These are phyloP conservation scores for Pteropus alecto DNA, from an alignment of 2,113 vertebrate genomes.

Conservation along the genomic window DNA sequence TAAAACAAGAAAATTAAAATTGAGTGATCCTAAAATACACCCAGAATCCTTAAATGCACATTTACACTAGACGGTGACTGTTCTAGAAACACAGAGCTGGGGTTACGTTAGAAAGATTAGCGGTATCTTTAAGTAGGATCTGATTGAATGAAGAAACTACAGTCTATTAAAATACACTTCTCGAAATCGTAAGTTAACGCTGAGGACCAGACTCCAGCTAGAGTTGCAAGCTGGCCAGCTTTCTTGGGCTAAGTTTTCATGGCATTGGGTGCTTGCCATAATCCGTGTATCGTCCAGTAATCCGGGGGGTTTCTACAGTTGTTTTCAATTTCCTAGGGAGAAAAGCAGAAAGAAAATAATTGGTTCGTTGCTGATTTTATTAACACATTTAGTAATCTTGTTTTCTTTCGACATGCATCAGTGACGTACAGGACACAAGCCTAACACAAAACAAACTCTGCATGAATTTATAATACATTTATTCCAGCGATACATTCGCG, in stretches of 20 bases:
- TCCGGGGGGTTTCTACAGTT: constrained; percentile 78
- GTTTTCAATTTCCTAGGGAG: constrained; percentile 72
- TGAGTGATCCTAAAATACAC: not conserved
- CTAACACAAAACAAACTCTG: rapidly evolving
- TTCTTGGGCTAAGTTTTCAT: rapidly evolving
- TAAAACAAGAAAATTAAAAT: not conserved
- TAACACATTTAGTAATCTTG: not conserved
- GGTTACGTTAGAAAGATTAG: not conserved
- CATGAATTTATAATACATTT: rapidly evolving
- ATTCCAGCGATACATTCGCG: rapidly evolving
- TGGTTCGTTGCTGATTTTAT: not conserved
- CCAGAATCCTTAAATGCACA: not conserved
- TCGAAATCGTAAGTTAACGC: not conserved
- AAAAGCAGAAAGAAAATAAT: not conserved
- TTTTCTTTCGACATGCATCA: not conserved
- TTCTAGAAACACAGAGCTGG: not conserved
- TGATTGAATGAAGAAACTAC: not conserved
- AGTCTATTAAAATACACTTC: not conserved
- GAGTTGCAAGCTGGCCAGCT: not conserved
- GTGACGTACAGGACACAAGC: rapidly evolving
- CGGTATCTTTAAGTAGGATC: not conserved
- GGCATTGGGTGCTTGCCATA: constrained; percentile 76
- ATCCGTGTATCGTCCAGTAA: constrained; percentile 87
- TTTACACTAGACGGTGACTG: not conserved
- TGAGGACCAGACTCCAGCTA: not conserved